Evolutionary conservation across 2,113 vertebrate species (phyloP).

Genomic region (Paralichthys olivaceus): DNA sequence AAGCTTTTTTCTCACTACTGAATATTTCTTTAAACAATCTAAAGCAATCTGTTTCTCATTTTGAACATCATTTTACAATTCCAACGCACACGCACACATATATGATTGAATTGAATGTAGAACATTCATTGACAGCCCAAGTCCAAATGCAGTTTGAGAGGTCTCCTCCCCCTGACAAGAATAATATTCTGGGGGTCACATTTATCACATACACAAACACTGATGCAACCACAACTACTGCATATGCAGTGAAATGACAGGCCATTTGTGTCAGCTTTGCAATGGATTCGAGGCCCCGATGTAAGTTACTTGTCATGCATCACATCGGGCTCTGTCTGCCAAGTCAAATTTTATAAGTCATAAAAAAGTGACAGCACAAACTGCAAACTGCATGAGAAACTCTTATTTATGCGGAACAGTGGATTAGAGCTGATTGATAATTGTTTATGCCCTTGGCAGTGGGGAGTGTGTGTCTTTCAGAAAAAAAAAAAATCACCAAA

Average conservation of each 20-base stretch:
- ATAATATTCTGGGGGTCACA: background rate
- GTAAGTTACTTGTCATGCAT: constrained; percentile 75
- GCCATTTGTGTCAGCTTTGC: constrained; percentile 48
- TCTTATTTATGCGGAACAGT: constrained; percentile 80
- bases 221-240: background rate
- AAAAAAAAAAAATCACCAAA: constrained; percentile 72
- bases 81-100: background rate
- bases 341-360: constrained; percentile 78
- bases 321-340: constrained; percentile 70
- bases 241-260: constrained; percentile 8
- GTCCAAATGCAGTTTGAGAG: background rate
- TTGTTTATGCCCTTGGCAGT: constrained; percentile 82
- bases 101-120: background rate
- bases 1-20: background rate
- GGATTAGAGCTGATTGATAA: constrained; percentile 83
- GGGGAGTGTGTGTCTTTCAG: constrained; percentile 80
- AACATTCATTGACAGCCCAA: background rate
- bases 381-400: constrained; percentile 72
- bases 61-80: too few species aligned
- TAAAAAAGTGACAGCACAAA: constrained; percentile 73
- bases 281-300: constrained; percentile 73
- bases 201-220: constrained; percentile 6
- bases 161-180: background rate
- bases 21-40: background rate
- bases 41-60: too few species aligned